Percentiles rank a stretch among this genome's conserved stretches.
Evolutionary conservation across 2,113 vertebrate species (phyloP).

Genomic region (Chloroceryle aenea): DNA sequence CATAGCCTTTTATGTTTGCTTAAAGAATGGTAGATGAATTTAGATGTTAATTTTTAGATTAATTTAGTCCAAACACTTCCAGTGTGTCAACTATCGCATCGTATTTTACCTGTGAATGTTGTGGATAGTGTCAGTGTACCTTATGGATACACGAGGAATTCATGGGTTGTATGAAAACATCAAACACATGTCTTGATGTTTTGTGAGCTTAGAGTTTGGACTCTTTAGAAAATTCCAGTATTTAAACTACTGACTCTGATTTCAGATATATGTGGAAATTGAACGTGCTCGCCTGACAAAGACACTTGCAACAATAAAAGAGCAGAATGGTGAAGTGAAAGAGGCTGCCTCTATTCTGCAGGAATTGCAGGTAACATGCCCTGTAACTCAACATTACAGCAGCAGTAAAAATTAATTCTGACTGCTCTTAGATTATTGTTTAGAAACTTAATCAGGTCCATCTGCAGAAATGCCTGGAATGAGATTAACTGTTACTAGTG

Average conservation of each 20-base stretch:
- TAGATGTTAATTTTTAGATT: background rate
- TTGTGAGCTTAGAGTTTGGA: background rate
- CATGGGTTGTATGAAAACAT: background rate
- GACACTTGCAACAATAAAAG: constrained; percentile 93
- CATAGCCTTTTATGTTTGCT: background rate
- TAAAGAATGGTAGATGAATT: background rate
- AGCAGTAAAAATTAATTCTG: background rate
- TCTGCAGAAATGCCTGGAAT: background rate
- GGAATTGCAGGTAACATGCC: constrained; percentile 88
- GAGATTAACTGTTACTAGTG: background rate
- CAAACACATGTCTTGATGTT: background rate
- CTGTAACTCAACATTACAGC: background rate
- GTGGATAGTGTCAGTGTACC: background rate
- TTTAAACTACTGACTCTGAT: background rate
- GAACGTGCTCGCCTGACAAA: constrained; percentile 95
- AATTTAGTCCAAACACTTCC: background rate
- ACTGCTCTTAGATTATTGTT: background rate
- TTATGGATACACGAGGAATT: background rate
- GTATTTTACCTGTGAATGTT: background rate
- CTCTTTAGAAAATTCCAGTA: background rate
- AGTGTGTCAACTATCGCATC: background rate
- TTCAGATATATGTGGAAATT: constrained; percentile 97
- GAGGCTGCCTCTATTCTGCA: constrained; percentile 96
- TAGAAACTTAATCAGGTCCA: background rate
- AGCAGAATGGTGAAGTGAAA: constrained; percentile 92